Evolutionary conservation across 2,888 invertebrate species (phyloP), one percentile per base, ranked within the genome.

Genomic region (Leptinotarsa haldemani): DNA sequence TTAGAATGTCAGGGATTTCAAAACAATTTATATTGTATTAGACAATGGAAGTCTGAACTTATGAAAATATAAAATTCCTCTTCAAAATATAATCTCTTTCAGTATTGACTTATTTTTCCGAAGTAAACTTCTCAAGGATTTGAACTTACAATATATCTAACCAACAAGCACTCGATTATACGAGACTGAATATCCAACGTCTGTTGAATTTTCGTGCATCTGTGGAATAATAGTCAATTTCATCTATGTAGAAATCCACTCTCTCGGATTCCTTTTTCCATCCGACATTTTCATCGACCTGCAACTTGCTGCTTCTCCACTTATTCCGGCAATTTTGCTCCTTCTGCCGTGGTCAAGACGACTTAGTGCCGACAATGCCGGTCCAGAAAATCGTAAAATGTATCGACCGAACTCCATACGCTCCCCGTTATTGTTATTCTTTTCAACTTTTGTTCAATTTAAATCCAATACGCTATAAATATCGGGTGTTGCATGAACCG

Each of bases 401-500:
- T 56, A 75, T 72, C 72, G 69, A 53, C 47, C 72, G 65, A 46
- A 71, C 47, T 65, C 18, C 50, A 22, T 58, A 52, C 18, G n/a
- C 12, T 52, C 5, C 46, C 22, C 16, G 63, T 72, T 70, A 73
- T 70, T 75, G 75, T 70, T 75, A 73, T 73, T 75, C 72, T 72
- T 75, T 66, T 22, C 64, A 75, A 70, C 40, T 73, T 70, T 75
- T 67, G 70, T 75, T 70, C 75, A 67, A 73, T 75, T 73, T 66
- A 69, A 72, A 70, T 72, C 72, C 72, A 61, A 72, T 72, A 70
- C 20, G 75, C 73, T 58, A 66, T 75, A 72, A 75, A 75, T 70
- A 75, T 75, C 40, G 56, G 20, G 56, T 56, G 40, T 56, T 61
- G 61, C 18, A 40, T 30, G 30, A 61, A 40, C 30, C 40, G 30